Percentiles rank a stretch among this genome's conserved stretches.
Conservation (phyloP, 2,797 vertebrate genomes). For the Mastacembelus armatus region DNA sequence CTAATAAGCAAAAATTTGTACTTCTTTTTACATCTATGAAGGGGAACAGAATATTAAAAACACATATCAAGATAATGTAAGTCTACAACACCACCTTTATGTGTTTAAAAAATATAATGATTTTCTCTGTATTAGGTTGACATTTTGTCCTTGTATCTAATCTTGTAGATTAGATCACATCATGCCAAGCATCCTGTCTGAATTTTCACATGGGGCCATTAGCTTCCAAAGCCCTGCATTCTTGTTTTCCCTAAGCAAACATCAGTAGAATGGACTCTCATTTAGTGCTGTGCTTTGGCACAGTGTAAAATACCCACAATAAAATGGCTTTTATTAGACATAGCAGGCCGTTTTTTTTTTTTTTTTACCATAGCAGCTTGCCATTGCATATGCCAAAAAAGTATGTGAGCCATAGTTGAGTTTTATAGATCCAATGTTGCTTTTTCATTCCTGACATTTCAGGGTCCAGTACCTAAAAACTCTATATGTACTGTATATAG, state of each 20-base stretch:
- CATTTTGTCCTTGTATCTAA: not conserved
- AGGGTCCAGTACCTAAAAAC: constrained; percentile 10
- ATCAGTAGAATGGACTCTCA: not conserved
- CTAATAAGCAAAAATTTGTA: not conserved
- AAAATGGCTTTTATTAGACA: constrained; percentile 13
- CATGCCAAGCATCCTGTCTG: not conserved
- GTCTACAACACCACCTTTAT: not conserved
- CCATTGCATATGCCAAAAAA: not conserved
- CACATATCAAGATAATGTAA: not conserved
- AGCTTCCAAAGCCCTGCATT: not conserved
- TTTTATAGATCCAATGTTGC: not conserved
- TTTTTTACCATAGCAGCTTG: constrained; percentile 7
- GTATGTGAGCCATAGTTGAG: not conserved
- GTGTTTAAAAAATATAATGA: too few relatives aligned
- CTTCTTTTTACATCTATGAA: not conserved
- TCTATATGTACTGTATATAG: constrained; percentile 1
- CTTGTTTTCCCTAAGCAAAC: constrained; percentile 10
- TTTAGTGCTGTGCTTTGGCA: not conserved
- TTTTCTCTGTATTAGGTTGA: not conserved
- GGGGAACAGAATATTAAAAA: not conserved
- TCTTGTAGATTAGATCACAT: not conserved
- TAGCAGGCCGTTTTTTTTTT: not conserved
- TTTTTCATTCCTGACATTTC: constrained; percentile 1
- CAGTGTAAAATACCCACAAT: not conserved
- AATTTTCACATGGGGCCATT: not conserved